A percentile compares a stretch with the other conserved stretches of the same genome.
These are phyloP conservation scores for Rhopalosiphum padi DNA, from an alignment of 1,140 invertebrate genomes.

Conservation along the genomic window DNA sequence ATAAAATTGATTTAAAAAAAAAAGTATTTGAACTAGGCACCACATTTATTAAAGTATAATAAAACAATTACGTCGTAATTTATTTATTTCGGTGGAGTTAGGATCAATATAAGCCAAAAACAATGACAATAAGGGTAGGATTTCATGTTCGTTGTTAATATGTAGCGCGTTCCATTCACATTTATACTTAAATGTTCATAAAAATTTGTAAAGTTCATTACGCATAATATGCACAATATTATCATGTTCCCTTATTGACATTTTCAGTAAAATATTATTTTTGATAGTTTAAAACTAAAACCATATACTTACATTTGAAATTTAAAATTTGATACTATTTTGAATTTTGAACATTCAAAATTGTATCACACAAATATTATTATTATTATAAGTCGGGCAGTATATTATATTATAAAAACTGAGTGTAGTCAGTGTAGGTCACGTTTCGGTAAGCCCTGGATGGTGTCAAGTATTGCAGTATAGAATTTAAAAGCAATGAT, in stretches of 20 bases:
- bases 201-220: background rate
- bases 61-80: background rate
- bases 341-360: background rate
- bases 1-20: too few species aligned
- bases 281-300: background rate
- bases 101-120: background rate
- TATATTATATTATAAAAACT: background rate
- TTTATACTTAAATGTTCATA: background rate
- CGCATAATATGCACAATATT: background rate
- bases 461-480: background rate
- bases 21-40: background rate
- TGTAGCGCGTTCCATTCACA: background rate
- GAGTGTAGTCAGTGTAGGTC: background rate
- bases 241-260: background rate
- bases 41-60: background rate
- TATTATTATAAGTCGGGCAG: background rate
- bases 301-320: background rate
- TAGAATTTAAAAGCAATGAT: background rate
- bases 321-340: constrained; percentile 3
- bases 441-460: background rate
- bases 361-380: background rate
- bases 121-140: background rate
- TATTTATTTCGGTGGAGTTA: background rate
- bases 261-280: background rate
- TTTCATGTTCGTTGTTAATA: background rate